A percentile compares a stretch with the other conserved stretches of the same genome.
These are phyloP conservation scores for Chloroceryle amazona DNA, from an alignment of 2,797 vertebrate genomes.

Conservation along the genomic window DNA sequence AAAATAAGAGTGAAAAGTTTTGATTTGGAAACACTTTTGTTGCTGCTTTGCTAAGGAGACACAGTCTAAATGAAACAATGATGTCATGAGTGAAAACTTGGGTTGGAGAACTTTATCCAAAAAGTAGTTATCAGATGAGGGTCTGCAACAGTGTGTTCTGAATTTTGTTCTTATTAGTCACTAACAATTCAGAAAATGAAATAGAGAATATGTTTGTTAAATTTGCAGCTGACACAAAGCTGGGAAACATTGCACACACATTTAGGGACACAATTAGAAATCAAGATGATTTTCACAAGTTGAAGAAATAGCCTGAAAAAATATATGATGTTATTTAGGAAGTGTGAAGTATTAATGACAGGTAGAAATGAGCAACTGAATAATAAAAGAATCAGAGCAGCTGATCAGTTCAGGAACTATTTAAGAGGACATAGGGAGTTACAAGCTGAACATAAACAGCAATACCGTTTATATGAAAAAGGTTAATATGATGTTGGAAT, in stretches of 20 bases:
- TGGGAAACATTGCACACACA: neutral
- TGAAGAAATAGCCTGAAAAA: conserved; percentile 12
- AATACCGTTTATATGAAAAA: neutral
- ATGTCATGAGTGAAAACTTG: neutral
- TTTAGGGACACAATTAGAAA: neutral
- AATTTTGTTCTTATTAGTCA: neutral
- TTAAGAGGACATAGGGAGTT: neutral
- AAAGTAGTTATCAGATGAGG: neutral
- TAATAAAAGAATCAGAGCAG: neutral
- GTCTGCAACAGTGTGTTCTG: neutral
- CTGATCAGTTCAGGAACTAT: neutral
- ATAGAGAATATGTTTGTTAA: neutral
- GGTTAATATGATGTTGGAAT: neutral
- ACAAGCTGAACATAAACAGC: neutral
- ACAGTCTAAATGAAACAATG: neutral
- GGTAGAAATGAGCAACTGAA: neutral
- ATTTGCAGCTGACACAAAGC: neutral
- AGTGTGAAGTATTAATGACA: neutral
- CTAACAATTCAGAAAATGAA: neutral
- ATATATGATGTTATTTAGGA: neutral
- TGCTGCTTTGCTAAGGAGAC: neutral
- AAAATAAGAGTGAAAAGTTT: neutral
- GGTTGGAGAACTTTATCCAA: neutral
- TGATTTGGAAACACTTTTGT: neutral
- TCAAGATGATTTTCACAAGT: neutral